phyloP scores from a whole-genome alignment of 2,113 vertebrate species.

The Salvelinus namaycush region DNA sequence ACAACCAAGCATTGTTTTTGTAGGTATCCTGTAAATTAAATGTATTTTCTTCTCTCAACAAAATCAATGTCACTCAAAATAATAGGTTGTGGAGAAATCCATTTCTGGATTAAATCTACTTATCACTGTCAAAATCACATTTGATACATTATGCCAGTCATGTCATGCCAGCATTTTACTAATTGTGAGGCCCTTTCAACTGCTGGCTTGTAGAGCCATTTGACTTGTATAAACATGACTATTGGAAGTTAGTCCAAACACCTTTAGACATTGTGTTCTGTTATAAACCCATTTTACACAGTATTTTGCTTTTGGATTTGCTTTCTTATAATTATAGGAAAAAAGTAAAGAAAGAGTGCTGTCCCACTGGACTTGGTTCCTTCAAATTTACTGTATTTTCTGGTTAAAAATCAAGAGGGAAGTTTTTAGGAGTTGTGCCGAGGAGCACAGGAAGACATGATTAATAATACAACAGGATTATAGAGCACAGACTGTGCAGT shows the following conservation, averaged over 20 bases:
- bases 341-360: conserved; percentile 54
- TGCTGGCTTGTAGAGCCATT: conserved; percentile 17
- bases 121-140: background rate
- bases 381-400: conserved; percentile 61
- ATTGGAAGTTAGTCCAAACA: too few species aligned
- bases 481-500: conserved; percentile 64
- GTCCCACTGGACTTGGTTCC: conserved; percentile 55
- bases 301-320: conserved; percentile 2
- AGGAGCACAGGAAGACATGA: conserved; percentile 58
- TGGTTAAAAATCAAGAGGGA: conserved; percentile 56
- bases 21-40: background rate
- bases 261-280: background rate
- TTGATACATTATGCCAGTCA: background rate
- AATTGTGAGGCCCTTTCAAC: background rate
- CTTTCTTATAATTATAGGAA: conserved; percentile 39
- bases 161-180: background rate
- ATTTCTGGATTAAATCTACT: background rate
- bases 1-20: background rate
- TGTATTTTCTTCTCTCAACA: background rate
- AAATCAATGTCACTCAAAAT: background rate
- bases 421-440: conserved; percentile 35
- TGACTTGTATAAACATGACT: conserved; percentile 26
- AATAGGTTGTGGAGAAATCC: background rate
- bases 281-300: conserved; percentile 3
- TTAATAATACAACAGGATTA: conserved; percentile 76